Base-by-base conservation (phyloP, 2,797 vertebrate species). In the Gymnocypris eckloni region DNA sequence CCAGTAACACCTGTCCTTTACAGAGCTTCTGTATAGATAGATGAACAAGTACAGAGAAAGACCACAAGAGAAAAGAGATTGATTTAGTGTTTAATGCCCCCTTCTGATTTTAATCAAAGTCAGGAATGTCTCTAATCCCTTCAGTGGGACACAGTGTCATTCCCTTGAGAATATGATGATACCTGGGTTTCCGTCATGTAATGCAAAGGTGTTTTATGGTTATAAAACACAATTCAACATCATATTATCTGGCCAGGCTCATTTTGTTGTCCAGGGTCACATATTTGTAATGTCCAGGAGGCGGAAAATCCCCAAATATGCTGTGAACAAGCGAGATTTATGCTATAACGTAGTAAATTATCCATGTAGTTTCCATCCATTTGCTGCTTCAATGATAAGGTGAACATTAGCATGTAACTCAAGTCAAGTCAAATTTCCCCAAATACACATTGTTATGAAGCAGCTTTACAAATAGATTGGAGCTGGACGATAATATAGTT, bases 1-100 rank as follows among this genome's bases (percentile, higher is more conserved):
- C 97, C 82, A 99, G 96, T 85, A 99, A 96, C 70, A 96, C 93
- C 92, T 99, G 98, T 87, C 98, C 98, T 86, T 96, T 96, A 91
- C 96, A 96, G 0, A 98, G 97, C 93, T 99, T 99, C 98, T 99
- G 91, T 90, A 89, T 16, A 83, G 43, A 85, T 33, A 83, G 33
- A 89, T 66, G 78, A 75, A 87, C 10, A 75, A 4, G 41, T 16
- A 87, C 41, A 85, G 16, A 73, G 61, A 85, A 70, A 86, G 50
- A 13, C 16, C 70, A 43, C 54, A 41, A 67, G 22, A 67, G 37
- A 86, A 66, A 28, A 61, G 37, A 10, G n/a, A 82, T 28, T n/a
- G 4, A 71, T 70, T 70, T 16, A 66, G 50, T 43, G 64, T 79
- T 69, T 37, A 28, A 45, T 8, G 10, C 10, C 41, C 10, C 6